A percentile compares a stretch with the other conserved stretches of the same genome.
phyloP scores from a whole-genome alignment of 1,140 invertebrate genomes.

The Drosophila nannoptera region DNA sequence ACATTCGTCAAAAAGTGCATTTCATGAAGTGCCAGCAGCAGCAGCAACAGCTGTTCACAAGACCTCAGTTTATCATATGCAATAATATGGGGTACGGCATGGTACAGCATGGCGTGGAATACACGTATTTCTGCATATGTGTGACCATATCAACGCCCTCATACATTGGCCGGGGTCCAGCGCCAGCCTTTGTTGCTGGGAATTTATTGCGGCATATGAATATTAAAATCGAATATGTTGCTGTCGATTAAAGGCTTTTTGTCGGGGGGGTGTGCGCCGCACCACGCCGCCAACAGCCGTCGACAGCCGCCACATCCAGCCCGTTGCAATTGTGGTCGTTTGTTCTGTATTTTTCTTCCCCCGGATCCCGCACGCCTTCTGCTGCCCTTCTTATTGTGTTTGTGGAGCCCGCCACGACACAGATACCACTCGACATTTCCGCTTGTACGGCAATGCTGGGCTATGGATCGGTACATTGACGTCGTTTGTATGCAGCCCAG shows the following conservation, averaged over 20 bases:
- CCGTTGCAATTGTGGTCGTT: slow-evolving; percentile 49
- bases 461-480: slow-evolving; percentile 60
- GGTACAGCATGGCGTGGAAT: neutral
- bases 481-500: slow-evolving; percentile 34
- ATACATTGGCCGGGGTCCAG: slow-evolving; percentile 42
- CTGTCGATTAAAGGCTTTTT: slow-evolving; percentile 78
- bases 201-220: slow-evolving; percentile 78
- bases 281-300: neutral
- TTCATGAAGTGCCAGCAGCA: slow-evolving; percentile 44
- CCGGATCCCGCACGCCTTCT: neutral
- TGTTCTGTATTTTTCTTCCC: slow-evolving; percentile 39
- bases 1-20: slow-evolving; percentile 32
- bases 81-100: slow-evolving; percentile 25
- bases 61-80: slow-evolving; percentile 32
- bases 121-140: slow-evolving; percentile 12
- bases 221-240: slow-evolving; percentile 79
- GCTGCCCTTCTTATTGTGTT: slow-evolving; percentile 9
- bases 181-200: slow-evolving; percentile 46
- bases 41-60: slow-evolving; percentile 38
- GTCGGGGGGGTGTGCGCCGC: slow-evolving; percentile 47
- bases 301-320: neutral
- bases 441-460: slow-evolving; percentile 50
- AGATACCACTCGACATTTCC: slow-evolving; percentile 75
- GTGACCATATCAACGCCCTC: slow-evolving; percentile 56
- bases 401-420: slow-evolving; percentile 55